Evolutionary conservation across 2,888 invertebrate species (phyloP).

Genomic region (Himalopsyche kuldschensis): DNA sequence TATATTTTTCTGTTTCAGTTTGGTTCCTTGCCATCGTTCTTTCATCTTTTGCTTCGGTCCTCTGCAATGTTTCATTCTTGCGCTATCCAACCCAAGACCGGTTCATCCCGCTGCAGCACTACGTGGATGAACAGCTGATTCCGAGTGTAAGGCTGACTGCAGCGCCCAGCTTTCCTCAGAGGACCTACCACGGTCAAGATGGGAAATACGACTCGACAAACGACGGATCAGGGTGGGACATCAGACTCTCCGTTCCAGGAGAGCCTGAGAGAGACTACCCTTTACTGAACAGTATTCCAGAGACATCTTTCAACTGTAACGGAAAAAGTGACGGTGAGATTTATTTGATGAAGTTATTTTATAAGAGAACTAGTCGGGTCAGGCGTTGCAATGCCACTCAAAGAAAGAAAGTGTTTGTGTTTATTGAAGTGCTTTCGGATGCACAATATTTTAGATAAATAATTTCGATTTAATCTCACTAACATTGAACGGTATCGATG

Average conservation of each 20-base stretch:
- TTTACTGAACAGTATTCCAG: conserved; percentile 60
- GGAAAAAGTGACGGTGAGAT: conserved; percentile 61
- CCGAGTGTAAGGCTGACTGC: background rate
- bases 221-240: conserved; percentile 55
- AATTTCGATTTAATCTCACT: no score
- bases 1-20: background rate
- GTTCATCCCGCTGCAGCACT: background rate
- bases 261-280: conserved; percentile 70
- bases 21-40: background rate
- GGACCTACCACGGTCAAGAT: conserved; percentile 39
- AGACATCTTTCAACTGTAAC: conserved; percentile 64
- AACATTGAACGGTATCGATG: no score
- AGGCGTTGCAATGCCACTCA: no score
- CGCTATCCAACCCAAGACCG: background rate
- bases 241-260: conserved; percentile 66
- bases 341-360: no score
- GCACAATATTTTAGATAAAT: no score
- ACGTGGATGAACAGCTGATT: background rate
- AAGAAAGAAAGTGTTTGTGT: no score
- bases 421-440: no score
- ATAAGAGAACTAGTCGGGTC: no score
- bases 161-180: background rate
- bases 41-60: background rate
- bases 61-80: background rate
- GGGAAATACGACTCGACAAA: conserved; percentile 46